Base-by-base conservation (phyloP, 2,113 vertebrate genomes). In the Laterallus jamaicensis region DNA sequence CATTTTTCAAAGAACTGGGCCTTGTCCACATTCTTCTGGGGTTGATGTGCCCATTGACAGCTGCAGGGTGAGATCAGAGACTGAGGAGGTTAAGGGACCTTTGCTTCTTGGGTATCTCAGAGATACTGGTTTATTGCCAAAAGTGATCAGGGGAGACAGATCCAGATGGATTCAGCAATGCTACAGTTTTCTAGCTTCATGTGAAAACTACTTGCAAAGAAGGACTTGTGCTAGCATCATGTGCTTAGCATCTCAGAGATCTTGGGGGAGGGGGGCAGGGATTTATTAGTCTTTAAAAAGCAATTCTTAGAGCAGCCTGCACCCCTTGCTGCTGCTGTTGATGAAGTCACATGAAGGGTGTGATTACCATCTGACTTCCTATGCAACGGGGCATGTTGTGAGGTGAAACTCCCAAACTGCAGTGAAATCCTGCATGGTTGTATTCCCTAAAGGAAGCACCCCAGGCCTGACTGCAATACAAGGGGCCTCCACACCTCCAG, bases 351-450 rank as follows among this genome's bases (percentile, higher is more conserved):
- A 13, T 0, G 11, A 59, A 47, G 39, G 15, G 2, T 50, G 18
- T 15, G 22, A 29, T 52, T 29, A 17, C 35, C 29, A 15, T 4
- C 3, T 71, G 4, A 1, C 20, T 28, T 64, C 24, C 31, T 82
- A 10, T 35, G 50, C 28, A 32, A 5, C 0, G 2, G 5, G 17
- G 9, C 2, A 2, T 32, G 16, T 17, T 10, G 31, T 31, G 67
- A 75, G 55, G 13, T 2, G 9, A 29, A 82, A 28, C 44, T 83
- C 62, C 50, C 63, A 44, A 63, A 47, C 59, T 63, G 42, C 13
- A 40, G 12, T 17, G 40, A 79, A 42, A 44, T 24, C 17, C 26
- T 70, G 22, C 15, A 4, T 12, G 37, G 19, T 3, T 39, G 11
- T 71, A 18, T 55, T 66, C 13, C n/a, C 32, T 52, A 1, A 16